Evolutionary conservation across 1,140 invertebrate species (phyloP), one percentile per base, ranked within the genome.

Genomic region (Tetramorium simillimum): DNA sequence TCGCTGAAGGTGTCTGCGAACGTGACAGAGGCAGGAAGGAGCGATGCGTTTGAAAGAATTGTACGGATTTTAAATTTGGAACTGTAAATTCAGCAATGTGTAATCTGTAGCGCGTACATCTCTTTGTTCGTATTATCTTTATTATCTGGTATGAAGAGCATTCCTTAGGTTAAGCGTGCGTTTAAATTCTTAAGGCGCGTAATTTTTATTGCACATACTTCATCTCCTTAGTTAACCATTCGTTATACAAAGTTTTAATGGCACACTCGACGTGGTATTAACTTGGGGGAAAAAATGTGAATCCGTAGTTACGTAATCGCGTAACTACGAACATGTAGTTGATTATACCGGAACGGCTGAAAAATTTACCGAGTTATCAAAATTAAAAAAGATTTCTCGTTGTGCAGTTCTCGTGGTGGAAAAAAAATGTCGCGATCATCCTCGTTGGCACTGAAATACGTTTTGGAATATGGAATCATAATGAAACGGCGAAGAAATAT

Each of bases 401-500:
- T 43, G 53, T 33, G 24, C 67, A 21, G 21, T n/a, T n/a, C 60
- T 82, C n/a, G 51, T 33, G 5, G 33, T 6, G n/a, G 24, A 37
- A 73, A 14, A 14, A 9, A 46, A 73, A 46, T 73, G 37, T 73
- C 24, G 40, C 49, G 67, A 84, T 84, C 40, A 58, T 72, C 7
- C 18, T 60, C n/a, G 80, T 58, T 21, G 51, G 21, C 24, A 40
- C 69, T n/a, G 43, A 84, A 60, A 60, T 40, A 53, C 12, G 24
- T 60, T 60, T 60, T 21, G 28, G 46, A 33, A 21, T 18, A 16
- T 14, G 28, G 24, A 75, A 28, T 73, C 43, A 56, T 73, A 73
- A 84, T 40, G 53, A 84, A 75, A 60, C 69, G 24, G 49, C 53
- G 53, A 84, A 75, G 80, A 84, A 75, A 84, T 75, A 84, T 84